A percentile compares a stretch with the other conserved stretches of the same genome.
phyloP scores from a whole-genome alignment of 1,140 invertebrate species.

The Eubasilissa regina region DNA sequence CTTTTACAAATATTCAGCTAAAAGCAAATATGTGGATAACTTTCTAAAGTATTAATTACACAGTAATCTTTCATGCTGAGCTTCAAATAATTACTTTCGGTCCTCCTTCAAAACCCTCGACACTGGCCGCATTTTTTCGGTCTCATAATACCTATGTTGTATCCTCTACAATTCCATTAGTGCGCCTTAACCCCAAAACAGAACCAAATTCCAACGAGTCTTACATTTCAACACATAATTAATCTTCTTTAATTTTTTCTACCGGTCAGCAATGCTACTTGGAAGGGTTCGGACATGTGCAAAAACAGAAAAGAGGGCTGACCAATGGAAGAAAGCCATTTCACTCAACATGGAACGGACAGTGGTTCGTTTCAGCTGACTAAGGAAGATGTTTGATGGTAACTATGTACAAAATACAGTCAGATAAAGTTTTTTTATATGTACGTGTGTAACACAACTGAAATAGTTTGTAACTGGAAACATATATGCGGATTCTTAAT shows the following conservation, averaged over 20 bases:
- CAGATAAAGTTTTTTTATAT: too few species aligned
- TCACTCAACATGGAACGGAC: conserved; percentile 27
- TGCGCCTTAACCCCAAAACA: background rate
- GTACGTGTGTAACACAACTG: too few species aligned
- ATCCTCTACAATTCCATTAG: conserved; percentile 29
- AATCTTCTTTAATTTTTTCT: conserved; percentile 45
- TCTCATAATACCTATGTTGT: conserved; percentile 11
- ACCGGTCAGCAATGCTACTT: conserved; percentile 28
- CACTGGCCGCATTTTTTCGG: background rate
- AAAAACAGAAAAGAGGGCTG: conserved; percentile 23
- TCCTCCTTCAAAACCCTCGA: background rate
- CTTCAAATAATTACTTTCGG: background rate
- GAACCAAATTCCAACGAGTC: background rate
- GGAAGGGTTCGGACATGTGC: conserved; percentile 25
- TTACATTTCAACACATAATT: conserved; percentile 37
- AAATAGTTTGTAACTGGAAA: too few species aligned
- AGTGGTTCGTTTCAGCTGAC: background rate
- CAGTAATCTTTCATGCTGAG: too few species aligned
- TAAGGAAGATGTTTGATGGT: conserved; percentile 6
- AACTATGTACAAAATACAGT: background rate
- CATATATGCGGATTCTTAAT: too few species aligned
- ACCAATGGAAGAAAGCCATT: conserved; percentile 34
- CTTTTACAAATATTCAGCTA: too few species aligned
- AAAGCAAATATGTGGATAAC: too few species aligned
- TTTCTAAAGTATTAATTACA: too few species aligned